These are phyloP conservation scores for Drosophila quinaria DNA, from an alignment of 2,888 invertebrate genomes.

Conservation along the genomic window DNA sequence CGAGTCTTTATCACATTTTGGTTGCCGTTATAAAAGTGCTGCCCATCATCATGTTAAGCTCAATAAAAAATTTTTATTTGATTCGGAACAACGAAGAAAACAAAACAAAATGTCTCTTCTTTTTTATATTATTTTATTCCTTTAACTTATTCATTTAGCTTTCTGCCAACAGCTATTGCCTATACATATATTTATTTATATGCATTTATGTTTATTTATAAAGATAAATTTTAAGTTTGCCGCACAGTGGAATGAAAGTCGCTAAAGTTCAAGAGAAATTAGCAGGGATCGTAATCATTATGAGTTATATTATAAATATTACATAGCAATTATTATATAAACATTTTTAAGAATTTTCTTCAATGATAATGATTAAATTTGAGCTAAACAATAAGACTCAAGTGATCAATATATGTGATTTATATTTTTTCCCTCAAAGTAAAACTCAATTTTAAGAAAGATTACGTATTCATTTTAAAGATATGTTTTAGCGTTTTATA, in stretches of 20 bases:
- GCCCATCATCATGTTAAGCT: slow-evolving; percentile 51
- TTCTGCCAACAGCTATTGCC: slow-evolving; percentile 15
- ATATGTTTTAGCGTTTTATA: no score
- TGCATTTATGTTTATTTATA: slow-evolving; percentile 28
- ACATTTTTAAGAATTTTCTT: no score
- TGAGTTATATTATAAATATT: no score
- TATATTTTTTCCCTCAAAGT: no score
- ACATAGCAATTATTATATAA: no score
- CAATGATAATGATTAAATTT: no score
- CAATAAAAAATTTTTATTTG: slow-evolving; percentile 70
- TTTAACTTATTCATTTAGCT: slow-evolving; percentile 6
- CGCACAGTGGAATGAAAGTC: slow-evolving; percentile 35
- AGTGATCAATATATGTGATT: no score
- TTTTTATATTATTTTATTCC: slow-evolving; percentile 36
- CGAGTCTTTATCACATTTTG: slow-evolving; percentile 37
- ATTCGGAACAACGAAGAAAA: slow-evolving; percentile 57
- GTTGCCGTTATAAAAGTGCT: slow-evolving; percentile 56
- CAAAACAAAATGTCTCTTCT: slow-evolving; percentile 39
- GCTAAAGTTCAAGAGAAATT: not conserved
- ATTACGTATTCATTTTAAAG: no score
- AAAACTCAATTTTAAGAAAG: no score
- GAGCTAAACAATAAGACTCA: no score
- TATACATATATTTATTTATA: slow-evolving; percentile 26
- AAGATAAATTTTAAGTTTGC: slow-evolving; percentile 24
- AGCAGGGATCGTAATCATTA: no score